Conservation (phyloP, 2,888 invertebrate genomes). For the Sarcophaga subvicina region DNA sequence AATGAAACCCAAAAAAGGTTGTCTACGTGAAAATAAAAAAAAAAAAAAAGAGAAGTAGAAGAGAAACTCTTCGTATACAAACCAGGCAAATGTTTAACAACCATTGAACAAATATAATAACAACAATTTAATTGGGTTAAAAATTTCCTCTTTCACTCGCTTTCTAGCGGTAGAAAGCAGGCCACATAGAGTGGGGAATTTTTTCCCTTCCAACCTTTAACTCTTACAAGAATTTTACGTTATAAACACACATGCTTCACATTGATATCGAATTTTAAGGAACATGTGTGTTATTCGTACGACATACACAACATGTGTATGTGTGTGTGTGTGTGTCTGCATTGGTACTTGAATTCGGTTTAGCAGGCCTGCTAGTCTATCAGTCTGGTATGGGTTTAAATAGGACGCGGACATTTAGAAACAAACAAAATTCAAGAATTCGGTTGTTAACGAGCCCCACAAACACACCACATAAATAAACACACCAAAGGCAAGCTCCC, state of each 20-base stretch:
- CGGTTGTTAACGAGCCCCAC: constrained; percentile 52
- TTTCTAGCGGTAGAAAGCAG: constrained; percentile 22
- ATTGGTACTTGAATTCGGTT: neutral
- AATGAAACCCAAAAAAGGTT: constrained; percentile 1
- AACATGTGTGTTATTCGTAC: neutral
- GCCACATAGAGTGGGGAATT: constrained; percentile 48
- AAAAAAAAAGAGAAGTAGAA: neutral
- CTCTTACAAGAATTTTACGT: neutral
- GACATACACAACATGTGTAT: neutral
- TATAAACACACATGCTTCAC: neutral
- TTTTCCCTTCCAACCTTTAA: neutral
- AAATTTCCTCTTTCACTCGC: constrained; percentile 49
- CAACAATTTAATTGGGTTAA: constrained; percentile 76
- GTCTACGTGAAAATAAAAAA: neutral
- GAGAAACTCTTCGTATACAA: no score
- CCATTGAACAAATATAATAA: constrained; percentile 67
- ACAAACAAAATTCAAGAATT: constrained; percentile 53
- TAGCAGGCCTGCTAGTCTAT: neutral
- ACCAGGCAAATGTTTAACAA: constrained; percentile 7
- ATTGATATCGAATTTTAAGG: no score
- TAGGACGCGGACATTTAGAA: constrained; percentile 35
- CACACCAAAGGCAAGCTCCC: neutral
- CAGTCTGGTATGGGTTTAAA: constrained; percentile 15
- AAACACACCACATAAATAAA: constrained; percentile 38
- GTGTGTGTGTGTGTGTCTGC: neutral